Evolutionary conservation across 2,113 vertebrate species (phyloP).

Genomic region (Pangasianodon hypophthalmus): DNA sequence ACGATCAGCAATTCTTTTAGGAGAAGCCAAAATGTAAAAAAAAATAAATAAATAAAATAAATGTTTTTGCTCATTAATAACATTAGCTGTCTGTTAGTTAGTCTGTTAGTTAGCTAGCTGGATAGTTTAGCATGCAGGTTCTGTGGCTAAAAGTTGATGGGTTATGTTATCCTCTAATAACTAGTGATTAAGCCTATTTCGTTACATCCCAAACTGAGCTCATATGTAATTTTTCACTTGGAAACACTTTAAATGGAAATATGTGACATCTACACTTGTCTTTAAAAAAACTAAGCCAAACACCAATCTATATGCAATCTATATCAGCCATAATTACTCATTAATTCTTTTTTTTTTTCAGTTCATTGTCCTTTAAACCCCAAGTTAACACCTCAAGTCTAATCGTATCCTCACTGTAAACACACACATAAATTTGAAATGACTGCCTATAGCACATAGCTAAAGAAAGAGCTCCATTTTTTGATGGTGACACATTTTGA

Average conservation of each 20-base stretch:
- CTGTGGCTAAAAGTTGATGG: background rate
- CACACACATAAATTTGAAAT: background rate
- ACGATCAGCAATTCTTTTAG: background rate
- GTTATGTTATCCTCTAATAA: background rate
- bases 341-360: background rate
- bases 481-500: constrained; percentile 4
- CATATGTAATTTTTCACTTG: background rate
- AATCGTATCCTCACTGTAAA: background rate
- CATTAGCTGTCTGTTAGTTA: background rate
- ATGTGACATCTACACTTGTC: background rate
- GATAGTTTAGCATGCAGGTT: background rate
- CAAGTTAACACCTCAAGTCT: background rate
- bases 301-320: background rate
- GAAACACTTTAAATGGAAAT: background rate
- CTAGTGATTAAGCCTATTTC: background rate
- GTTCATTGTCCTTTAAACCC: background rate
- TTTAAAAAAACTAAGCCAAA: background rate
- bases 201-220: background rate
- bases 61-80: background rate
- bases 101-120: background rate
- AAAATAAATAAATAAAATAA: no score
- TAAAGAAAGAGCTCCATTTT: background rate
- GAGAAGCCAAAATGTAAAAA: background rate
- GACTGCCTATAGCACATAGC: background rate
- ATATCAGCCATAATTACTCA: background rate